A percentile compares a stretch with the other conserved stretches of the same genome.
These are phyloP conservation scores for Blastobasis adustella DNA, from an alignment of 2,888 invertebrate genomes.

Conservation along the genomic window DNA sequence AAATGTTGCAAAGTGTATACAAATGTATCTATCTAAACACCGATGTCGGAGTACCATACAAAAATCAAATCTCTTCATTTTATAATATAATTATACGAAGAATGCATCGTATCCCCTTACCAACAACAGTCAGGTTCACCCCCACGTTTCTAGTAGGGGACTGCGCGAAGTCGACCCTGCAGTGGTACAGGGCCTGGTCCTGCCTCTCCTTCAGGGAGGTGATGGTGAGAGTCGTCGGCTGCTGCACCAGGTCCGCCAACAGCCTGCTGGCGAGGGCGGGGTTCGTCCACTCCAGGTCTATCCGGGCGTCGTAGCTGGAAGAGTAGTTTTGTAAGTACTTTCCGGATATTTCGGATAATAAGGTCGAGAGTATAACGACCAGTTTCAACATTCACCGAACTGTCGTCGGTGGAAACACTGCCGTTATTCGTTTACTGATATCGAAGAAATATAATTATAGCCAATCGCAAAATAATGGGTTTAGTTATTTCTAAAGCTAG, in stretches of 20 bases:
- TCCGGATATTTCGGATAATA: not conserved
- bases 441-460: too few species aligned
- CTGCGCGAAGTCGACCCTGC: constrained; percentile 74
- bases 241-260: constrained; percentile 33
- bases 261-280: constrained; percentile 48
- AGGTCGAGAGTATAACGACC: too few species aligned
- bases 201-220: constrained; percentile 41
- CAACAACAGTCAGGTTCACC: constrained; percentile 71
- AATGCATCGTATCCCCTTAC: constrained; percentile 30
- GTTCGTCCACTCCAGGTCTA: constrained; percentile 54
- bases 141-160: constrained; percentile 74
- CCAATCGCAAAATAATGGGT: too few species aligned
- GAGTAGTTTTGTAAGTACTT: not conserved
- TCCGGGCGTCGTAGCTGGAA: constrained; percentile 58
- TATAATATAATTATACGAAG: too few species aligned
- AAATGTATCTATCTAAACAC: too few species aligned
- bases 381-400: too few species aligned
- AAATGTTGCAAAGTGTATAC: too few species aligned
- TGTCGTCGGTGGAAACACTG: too few species aligned
- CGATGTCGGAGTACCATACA: too few species aligned
- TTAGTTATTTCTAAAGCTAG: too few species aligned
- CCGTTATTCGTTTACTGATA: too few species aligned
- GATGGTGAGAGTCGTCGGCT: constrained; percentile 47
- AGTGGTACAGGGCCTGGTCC: constrained; percentile 71
- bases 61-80: too few species aligned